Percentiles rank a stretch among this genome's conserved stretches.
Evolutionary conservation across 2,888 invertebrate species (phyloP).

Genomic region (Agrochola lychnidis): DNA sequence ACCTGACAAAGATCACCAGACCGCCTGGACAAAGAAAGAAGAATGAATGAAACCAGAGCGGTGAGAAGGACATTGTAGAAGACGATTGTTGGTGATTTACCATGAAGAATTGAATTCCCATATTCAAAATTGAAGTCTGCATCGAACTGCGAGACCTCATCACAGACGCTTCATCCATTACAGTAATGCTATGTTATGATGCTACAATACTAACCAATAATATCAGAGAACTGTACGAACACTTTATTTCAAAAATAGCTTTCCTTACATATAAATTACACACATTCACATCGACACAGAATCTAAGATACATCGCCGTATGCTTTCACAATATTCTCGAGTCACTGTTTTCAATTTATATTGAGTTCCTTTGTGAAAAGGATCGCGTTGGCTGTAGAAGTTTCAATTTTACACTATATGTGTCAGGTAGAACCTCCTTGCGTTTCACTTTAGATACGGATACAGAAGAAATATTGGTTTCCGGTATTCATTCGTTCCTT

Average conservation of each 20-base stretch:
- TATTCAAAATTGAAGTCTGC: neutral
- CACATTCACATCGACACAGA: conserved; percentile 55
- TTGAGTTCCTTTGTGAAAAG: conserved; percentile 74
- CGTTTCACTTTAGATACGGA: conserved; percentile 56
- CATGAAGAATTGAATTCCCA: neutral
- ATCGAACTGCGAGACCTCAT: conserved; percentile 2
- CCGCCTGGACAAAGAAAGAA: no score
- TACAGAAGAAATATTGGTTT: conserved; percentile 58
- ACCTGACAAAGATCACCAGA: no score
- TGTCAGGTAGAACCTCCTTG: conserved; percentile 55
- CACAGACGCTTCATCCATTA: conserved; percentile 12
- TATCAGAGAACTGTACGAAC: conserved; percentile 26
- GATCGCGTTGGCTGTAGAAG: conserved; percentile 65
- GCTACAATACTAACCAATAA: conserved; percentile 9
- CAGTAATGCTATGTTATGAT: conserved; percentile 29
- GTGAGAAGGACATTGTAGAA: no score
- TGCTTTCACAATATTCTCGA: conserved; percentile 72
- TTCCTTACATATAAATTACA: conserved; percentile 54
- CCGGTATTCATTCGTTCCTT: conserved; percentile 48
- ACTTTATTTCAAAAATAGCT: conserved; percentile 55
- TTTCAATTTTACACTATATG: conserved; percentile 72
- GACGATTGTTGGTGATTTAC: no score
- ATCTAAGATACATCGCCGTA: conserved; percentile 64
- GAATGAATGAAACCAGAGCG: no score
- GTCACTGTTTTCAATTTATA: conserved; percentile 79